Evolutionary conservation across 2,888 invertebrate genomes (phyloP), one percentile per base, ranked within the genome.

Genomic region (Teleiodes luculella): DNA sequence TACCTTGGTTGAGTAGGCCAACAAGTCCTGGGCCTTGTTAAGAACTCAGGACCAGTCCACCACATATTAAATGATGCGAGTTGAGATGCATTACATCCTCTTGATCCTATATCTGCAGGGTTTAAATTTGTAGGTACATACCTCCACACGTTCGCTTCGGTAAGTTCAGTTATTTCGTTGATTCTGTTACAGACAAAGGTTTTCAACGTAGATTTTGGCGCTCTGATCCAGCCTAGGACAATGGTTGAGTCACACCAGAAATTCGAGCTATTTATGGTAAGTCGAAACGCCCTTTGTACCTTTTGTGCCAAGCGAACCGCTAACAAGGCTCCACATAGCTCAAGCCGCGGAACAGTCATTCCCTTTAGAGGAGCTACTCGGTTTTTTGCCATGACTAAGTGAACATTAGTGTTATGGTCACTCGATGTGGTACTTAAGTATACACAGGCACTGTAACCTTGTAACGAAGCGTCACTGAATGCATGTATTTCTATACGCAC

Each of bases 151-250:
- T 6, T 50, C 13, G 14, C 14, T 1, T 51, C 30, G 8, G 56
- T 53, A 4, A 31, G 13, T 8, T 58, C 57, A 41, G 51, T 36
- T 13, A 63, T 56, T 18, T 54, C 55, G n/a, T 13, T 39, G 1
- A 61, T 52, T 37, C 57, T 35, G 14, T 59, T 57, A 6, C 14
- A 13, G 3, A 59, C 63, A 45, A 57, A 63, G 1, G 46, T 47
- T 37, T 61, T 59, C 2, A 60, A 47, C n/a, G 41, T 43, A 10
- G n/a, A 49, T 3, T 45, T 47, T 1, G 49, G 3, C 10, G 46
- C 16, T 24, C 20, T 49, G 10, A 41, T 20, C 41, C 41, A 41
- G 24, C 20, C 41, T 20, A 41, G 20, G 2, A 41, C 41, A 8
- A 41, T 20, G 0, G 41, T 20, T 7, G 41, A 41, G 11, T 41